Conservation (phyloP, 2,113 vertebrate species). For the Brachypteracias leptosomus region DNA sequence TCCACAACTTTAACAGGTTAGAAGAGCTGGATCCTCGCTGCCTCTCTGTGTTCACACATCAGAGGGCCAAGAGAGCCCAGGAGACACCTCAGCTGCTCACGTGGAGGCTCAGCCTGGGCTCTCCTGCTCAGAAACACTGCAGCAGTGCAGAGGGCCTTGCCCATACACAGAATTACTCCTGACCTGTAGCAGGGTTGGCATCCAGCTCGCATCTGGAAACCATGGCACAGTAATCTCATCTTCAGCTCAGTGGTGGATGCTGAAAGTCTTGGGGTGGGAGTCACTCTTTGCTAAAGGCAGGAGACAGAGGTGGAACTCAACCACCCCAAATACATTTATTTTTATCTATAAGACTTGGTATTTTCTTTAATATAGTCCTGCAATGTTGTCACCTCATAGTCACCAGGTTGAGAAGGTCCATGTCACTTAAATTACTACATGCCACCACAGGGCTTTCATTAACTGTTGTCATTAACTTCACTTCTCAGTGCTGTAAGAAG, state of each 20-base stretch:
- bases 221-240: accelerated
- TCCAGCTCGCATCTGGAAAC: not conserved
- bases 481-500: not conserved
- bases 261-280: not conserved
- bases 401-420: not conserved
- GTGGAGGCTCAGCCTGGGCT: not conserved
- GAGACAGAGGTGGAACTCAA: not conserved
- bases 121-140: not conserved
- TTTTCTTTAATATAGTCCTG: not conserved
- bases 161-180: not conserved
- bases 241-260: not conserved
- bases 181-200: not conserved
- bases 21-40: not conserved
- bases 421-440: not conserved
- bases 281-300: not conserved
- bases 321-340: not conserved
- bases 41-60: not conserved
- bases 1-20: not conserved
- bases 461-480: not conserved
- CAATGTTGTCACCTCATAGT: not conserved
- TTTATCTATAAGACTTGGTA: not conserved
- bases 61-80: not conserved
- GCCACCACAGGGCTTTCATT: not conserved
- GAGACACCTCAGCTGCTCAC: not conserved
- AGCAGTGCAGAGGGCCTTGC: not conserved